A percentile compares a stretch with the other conserved stretches of the same genome.
phyloP scores from a whole-genome alignment of 92 coral and sea anemone genomes.

The Bergia puertoricense region DNA sequence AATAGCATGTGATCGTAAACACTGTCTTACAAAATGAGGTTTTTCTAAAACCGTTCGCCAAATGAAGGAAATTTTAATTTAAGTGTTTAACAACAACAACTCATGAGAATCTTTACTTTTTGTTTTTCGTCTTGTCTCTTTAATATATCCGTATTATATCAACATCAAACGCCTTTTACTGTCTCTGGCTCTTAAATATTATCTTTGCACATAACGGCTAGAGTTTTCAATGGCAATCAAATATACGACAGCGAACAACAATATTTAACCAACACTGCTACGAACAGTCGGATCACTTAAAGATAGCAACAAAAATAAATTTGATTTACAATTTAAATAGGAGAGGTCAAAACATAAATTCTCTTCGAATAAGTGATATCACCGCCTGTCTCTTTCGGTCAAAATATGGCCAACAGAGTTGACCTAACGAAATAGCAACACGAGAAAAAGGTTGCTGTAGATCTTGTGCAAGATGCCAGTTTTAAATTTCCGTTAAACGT shows the following conservation, averaged over 20 bases:
- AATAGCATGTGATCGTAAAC: background rate
- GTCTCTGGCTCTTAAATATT: background rate
- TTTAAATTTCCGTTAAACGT: background rate
- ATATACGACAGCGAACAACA: too few species aligned
- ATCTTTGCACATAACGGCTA: background rate
- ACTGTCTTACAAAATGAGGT: too few species aligned
- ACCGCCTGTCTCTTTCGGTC: background rate
- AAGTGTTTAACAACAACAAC: background rate
- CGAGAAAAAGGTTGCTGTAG: background rate
- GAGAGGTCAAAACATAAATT: slow-evolving; percentile 3
- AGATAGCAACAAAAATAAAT: background rate
- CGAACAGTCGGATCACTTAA: background rate
- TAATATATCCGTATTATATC: background rate
- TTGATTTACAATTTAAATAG: background rate
- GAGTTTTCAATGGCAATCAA: background rate
- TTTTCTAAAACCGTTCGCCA: background rate
- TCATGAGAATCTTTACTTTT: background rate
- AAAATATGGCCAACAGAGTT: background rate
- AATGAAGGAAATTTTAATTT: too few species aligned
- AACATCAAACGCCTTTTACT: background rate
- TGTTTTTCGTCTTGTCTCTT: background rate
- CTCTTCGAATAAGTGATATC: background rate
- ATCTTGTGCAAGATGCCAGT: background rate
- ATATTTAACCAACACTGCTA: background rate
- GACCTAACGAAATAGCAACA: background rate